Evolutionary conservation across 2,888 invertebrate genomes (phyloP), one percentile per base, ranked within the genome.

Genomic region (Nycteola revayana): DNA sequence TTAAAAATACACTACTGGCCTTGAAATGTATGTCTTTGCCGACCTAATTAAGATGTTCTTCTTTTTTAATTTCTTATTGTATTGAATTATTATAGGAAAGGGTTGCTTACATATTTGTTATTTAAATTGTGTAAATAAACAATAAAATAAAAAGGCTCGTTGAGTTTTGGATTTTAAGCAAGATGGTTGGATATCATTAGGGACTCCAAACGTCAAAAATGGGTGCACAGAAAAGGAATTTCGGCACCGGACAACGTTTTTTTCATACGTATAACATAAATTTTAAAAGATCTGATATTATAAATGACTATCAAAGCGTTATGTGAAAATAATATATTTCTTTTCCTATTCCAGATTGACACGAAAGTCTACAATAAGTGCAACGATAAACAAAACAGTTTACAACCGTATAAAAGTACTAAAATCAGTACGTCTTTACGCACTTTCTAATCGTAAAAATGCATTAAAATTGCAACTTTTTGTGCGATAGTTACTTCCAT

Each of bases 361-460:
- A 14, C 3, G 2, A 14, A 14, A 14, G 14, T 10, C 10, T 17
- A 20, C 7, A 18, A 8, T 1, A 6, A 7, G 7, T 4, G 18
- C 27, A 27, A 20, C 7, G 27, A 9, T 27, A 7, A 5, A 17
- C 1, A 26, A 26, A 26, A 1, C 7, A 4, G 1, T 2, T 17
- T 9, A 17, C 3, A n/a, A n/a, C 5, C 8, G 7, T 18, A 18
- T 21, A 17, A 32, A 25, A 9, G 9, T 7, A 8, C 21, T 21
- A 8, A 27, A 6, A 4, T 10, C 29, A 32, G 21, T 0, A 9
- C 27, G 36, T 36, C 47, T 50, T 54, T 47, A 14, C 36, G 7
- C 9, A 54, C 69, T 75, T 77, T 76, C 70, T 68, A 70, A 60
- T 59, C 51, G 44, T 69, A 63, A 73, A 72, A 64, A 48, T 33